Evolutionary conservation across 2,888 invertebrate species (phyloP), one percentile per base, ranked within the genome.

Genomic region (Epistrophe grossulariae): DNA sequence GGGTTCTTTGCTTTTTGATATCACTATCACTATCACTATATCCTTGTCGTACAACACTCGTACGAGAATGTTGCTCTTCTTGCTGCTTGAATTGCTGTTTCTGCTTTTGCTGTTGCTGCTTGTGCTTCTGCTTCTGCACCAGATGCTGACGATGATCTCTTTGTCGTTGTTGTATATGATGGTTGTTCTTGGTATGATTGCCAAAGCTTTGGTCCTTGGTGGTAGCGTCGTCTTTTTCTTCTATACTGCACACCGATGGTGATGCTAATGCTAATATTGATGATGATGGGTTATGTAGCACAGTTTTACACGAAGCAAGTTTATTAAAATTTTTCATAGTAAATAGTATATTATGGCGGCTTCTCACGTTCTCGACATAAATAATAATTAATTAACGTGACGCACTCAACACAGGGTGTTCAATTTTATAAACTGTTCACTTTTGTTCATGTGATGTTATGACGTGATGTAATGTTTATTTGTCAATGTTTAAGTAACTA

Each of bases 251-350:
- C 17, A 19, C 38, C 24, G 11, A 24, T 45, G 28, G 3, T 48
- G 64, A n/a, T 45, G 45, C 10, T 43, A 7, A 11, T 70, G 52
- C 13, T 35, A 28, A 31, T 35, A 28, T 4, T 28, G 62, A 17
- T 70, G 52, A 35, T 35, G 45, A 31, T 35, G 38, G 60, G 43
- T 79, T 82, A 74, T 59, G 40, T 79, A 50, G 76, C 73, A 64
- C 52, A 73, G 77, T 77, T 80, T 84, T 50, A 84, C 88, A 84
- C 88, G 60, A 64, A 73, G 70, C 38, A 73, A 70, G 73, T 84
- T 88, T 79, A 84, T 80, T 84, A 80, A 88, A 73, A 70, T 79
- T 88, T 88, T 80, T 88, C 88, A 88, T 88, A 88, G 88, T 88
- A 80, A 87, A 82, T 62, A 52, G 15, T 70, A 52, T 52, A 38